phyloP scores from a whole-genome alignment of 2,113 vertebrate genomes.

The Pituophis catenifer region DNA sequence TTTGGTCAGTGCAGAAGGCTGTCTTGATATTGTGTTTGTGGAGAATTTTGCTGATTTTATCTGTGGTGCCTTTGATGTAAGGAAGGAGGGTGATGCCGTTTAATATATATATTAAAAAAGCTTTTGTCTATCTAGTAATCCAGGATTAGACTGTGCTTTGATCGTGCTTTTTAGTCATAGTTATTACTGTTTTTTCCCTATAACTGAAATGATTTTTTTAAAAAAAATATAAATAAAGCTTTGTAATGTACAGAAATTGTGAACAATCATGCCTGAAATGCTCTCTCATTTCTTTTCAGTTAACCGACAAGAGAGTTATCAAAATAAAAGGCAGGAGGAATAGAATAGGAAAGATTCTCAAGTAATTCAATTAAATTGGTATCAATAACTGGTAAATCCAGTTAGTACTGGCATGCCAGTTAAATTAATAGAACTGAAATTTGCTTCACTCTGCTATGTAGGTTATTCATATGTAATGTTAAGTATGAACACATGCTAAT shows the following conservation, averaged over 20 bases:
- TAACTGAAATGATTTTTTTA: neutral
- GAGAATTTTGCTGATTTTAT: too few relatives aligned
- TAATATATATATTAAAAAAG: too few relatives aligned
- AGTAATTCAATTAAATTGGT: neutral
- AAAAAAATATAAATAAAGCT: neutral
- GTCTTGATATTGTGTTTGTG: too few relatives aligned
- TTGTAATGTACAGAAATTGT: neutral
- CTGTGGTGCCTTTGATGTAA: too few relatives aligned
- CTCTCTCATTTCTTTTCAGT: neutral
- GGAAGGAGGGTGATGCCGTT: too few relatives aligned
- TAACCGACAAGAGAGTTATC: neutral
- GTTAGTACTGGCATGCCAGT: neutral
- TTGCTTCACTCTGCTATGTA: neutral
- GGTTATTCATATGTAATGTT: neutral
- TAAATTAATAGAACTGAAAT: neutral
- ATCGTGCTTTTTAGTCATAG: neutral
- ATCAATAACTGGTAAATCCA: neutral
- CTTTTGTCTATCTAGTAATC: neutral
- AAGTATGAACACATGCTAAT: slow-evolving; percentile 19
- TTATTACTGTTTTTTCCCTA: neutral
- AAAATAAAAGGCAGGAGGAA: neutral
- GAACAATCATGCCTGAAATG: neutral
- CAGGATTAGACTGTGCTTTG: neutral
- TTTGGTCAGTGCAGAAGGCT: too few relatives aligned
- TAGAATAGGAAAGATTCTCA: neutral